These are phyloP conservation scores for Nestor notabilis DNA, from an alignment of 2,113 vertebrate genomes.

Conservation along the genomic window DNA sequence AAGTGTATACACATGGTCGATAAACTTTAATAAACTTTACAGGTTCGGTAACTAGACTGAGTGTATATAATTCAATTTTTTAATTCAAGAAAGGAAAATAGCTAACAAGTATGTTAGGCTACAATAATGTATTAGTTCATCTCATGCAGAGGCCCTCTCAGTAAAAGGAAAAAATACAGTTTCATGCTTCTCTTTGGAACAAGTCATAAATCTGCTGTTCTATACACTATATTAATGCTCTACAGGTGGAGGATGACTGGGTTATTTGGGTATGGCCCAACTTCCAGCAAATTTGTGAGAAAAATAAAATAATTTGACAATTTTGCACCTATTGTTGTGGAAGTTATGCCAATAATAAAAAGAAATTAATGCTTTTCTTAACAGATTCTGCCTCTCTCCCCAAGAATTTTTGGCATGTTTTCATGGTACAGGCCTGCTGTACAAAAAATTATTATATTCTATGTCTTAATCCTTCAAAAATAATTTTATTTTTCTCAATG, in stretches of 20 bases:
- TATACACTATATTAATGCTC: constrained; percentile 29
- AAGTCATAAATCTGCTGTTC: constrained; percentile 43
- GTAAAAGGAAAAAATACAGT: constrained; percentile 8
- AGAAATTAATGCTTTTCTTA: background rate
- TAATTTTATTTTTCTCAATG: background rate
- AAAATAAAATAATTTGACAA: constrained; percentile 42
- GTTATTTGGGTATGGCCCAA: background rate
- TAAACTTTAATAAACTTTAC: constrained; percentile 86
- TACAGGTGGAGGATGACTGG: constrained; percentile 10
- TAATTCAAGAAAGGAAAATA: constrained; percentile 76
- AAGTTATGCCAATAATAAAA: background rate
- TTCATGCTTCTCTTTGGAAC: constrained; percentile 44
- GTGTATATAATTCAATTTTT: constrained; percentile 81
- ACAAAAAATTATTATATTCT: background rate
- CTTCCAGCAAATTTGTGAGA: constrained; percentile 2
- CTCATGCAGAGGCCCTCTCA: background rate
- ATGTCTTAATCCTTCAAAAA: background rate
- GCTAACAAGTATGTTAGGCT: constrained; percentile 72
- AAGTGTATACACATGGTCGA: constrained; percentile 81
- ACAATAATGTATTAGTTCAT: constrained; percentile 51
- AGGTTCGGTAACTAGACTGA: constrained; percentile 75
- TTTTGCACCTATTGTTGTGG: background rate
- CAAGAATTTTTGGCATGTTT: background rate
- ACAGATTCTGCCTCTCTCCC: background rate
- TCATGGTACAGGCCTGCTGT: background rate